phyloP scores from a whole-genome alignment of 2,113 vertebrate species.

The Rynchops niger region DNA sequence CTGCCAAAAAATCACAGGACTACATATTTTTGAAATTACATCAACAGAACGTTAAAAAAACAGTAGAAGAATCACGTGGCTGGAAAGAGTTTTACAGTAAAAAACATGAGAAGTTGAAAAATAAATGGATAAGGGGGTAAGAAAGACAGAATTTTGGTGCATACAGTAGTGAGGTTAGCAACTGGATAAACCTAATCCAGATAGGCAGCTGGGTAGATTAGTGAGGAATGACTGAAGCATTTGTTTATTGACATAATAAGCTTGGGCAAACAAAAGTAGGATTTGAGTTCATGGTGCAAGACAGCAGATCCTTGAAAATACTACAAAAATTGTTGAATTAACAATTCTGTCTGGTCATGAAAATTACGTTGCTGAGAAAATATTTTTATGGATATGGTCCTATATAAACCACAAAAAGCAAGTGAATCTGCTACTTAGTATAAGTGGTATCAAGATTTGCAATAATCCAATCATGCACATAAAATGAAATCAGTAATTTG shows the following conservation, averaged over 20 bases:
- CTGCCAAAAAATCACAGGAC: background rate
- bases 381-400: background rate
- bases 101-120: background rate
- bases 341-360: background rate
- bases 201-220: background rate
- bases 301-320: background rate
- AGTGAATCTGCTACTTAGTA: background rate
- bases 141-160: background rate
- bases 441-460: background rate
- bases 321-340: background rate
- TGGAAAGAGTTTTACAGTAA: background rate
- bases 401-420: background rate
- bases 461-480: background rate
- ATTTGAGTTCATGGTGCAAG: background rate
- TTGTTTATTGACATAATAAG: background rate
- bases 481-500: background rate
- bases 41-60: background rate
- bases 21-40: background rate
- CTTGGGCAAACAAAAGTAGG: background rate
- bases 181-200: background rate
- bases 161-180: background rate
- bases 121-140: background rate
- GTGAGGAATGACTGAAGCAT: background rate
- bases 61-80: background rate
- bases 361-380: background rate